Conservation (phyloP, 2,797 vertebrate genomes). For the Phyllotis vaccarum region DNA sequence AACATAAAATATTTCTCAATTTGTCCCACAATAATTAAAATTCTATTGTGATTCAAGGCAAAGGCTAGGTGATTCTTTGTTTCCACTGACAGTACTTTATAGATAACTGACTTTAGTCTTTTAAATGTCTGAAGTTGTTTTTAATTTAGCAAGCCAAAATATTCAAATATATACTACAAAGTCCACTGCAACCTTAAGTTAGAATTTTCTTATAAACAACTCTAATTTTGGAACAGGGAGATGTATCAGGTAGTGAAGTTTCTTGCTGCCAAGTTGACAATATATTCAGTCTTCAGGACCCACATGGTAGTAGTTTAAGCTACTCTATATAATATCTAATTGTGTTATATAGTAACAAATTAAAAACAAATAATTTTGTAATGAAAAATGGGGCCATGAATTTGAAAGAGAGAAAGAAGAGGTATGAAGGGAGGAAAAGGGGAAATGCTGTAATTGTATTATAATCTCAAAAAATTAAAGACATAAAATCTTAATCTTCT, state of each 20-base stretch:
- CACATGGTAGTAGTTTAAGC: background rate
- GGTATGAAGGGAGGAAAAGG: background rate
- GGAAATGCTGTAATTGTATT: background rate
- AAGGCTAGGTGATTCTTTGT: background rate
- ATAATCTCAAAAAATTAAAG: background rate
- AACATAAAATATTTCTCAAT: background rate
- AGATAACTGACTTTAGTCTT: background rate
- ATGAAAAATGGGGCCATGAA: background rate
- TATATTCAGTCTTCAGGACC: background rate
- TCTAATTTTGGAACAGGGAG: background rate
- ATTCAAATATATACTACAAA: background rate
- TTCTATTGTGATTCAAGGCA: background rate
- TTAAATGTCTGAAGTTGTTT: background rate
- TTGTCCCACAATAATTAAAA: background rate
- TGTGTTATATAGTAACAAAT: background rate
- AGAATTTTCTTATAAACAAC: background rate
- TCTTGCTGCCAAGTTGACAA: background rate
- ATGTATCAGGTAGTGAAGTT: background rate
- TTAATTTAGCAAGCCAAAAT: constrained; percentile 18
- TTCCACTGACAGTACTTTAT: background rate
- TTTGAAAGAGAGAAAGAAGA: background rate
- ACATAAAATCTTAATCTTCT: background rate
- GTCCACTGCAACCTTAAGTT: background rate
- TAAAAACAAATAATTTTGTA: background rate
- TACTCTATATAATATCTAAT: background rate